Evolutionary conservation across 1,140 invertebrate species (phyloP).

Genomic region (Sycobia sp.): DNA sequence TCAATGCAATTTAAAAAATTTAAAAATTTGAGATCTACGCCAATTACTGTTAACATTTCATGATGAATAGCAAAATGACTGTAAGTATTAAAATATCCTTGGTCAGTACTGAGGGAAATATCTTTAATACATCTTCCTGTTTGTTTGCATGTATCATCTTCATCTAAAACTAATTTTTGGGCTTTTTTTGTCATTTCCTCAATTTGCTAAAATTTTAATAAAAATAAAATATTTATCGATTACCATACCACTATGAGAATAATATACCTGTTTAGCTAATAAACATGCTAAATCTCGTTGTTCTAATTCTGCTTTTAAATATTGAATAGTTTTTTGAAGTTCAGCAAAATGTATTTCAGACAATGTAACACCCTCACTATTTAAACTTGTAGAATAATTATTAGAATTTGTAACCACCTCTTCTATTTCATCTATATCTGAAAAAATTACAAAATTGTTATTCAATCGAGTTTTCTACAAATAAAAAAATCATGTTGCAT

Average conservation of each 20-base stretch:
- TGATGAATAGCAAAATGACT: slow-evolving; percentile 98
- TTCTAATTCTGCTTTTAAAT: slow-evolving; percentile 54
- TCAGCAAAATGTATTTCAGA: slow-evolving; percentile 69
- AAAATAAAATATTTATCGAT: slow-evolving; percentile 11
- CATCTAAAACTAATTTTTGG: slow-evolving; percentile 54
- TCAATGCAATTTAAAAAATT: no score
- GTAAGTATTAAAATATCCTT: slow-evolving; percentile 93
- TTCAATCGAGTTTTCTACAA: neutral
- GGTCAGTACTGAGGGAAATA: slow-evolving; percentile 63
- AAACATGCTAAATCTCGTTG: slow-evolving; percentile 51
- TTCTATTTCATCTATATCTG: slow-evolving; percentile 60
- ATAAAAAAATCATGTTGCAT: slow-evolving; percentile 41
- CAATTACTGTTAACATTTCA: slow-evolving; percentile 81
- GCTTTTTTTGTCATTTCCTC: slow-evolving; percentile 59
- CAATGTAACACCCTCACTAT: slow-evolving; percentile 68
- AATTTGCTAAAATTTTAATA: slow-evolving; percentile 48
- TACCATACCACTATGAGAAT: no score
- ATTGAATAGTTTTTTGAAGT: slow-evolving; percentile 66
- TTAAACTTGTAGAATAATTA: slow-evolving; percentile 57
- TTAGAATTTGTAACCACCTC: slow-evolving; percentile 43
- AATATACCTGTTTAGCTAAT: slow-evolving; percentile 52
- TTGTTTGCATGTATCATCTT: slow-evolving; percentile 59
- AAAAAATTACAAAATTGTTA: slow-evolving; percentile 31
- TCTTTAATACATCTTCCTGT: slow-evolving; percentile 55
- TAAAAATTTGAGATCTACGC: slow-evolving; percentile 31